Conservation (phyloP, 2,113 vertebrate species). For the Phalacrocorax aristotelis region DNA sequence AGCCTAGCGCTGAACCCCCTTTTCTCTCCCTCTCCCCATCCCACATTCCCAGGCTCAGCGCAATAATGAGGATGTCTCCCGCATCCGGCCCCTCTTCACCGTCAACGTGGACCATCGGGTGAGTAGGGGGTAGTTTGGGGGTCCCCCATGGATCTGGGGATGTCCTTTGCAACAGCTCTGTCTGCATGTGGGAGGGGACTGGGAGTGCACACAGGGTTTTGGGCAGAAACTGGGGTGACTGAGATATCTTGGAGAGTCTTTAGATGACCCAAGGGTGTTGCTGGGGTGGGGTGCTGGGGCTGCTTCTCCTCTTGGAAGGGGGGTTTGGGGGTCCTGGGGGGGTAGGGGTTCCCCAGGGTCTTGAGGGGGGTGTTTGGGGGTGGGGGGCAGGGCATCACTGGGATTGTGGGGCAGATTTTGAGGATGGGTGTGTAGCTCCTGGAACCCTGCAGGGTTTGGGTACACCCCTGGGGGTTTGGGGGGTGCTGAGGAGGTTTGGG, state of each 20-base stretch:
- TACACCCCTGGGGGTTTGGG: too few relatives aligned
- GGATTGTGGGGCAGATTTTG: too few relatives aligned
- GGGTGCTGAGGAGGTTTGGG: background rate
- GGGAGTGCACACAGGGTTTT: background rate
- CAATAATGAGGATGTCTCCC: constrained; percentile 87
- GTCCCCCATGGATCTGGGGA: too few relatives aligned
- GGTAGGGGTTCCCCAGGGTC: background rate
- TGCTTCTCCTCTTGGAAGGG: background rate
- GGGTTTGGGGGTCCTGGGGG: constrained; percentile 74
- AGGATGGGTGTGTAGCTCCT: background rate
- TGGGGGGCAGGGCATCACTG: too few relatives aligned
- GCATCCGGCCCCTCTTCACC: constrained; percentile 86
- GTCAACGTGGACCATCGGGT: constrained; percentile 90
- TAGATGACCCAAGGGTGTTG: background rate
- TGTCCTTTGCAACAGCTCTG: background rate
- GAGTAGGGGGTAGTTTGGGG: background rate
- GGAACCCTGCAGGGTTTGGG: background rate
- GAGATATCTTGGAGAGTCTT: background rate
- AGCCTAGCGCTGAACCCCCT: too few relatives aligned
- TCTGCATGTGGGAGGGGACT: background rate
- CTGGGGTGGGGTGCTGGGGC: background rate
- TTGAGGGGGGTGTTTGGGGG: too few relatives aligned
- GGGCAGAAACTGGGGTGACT: background rate
- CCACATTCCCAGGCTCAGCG: constrained; percentile 82
- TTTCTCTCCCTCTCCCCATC: background rate